Conservation (phyloP, 2,113 vertebrate species). For the Myotis lucifugus region DNA sequence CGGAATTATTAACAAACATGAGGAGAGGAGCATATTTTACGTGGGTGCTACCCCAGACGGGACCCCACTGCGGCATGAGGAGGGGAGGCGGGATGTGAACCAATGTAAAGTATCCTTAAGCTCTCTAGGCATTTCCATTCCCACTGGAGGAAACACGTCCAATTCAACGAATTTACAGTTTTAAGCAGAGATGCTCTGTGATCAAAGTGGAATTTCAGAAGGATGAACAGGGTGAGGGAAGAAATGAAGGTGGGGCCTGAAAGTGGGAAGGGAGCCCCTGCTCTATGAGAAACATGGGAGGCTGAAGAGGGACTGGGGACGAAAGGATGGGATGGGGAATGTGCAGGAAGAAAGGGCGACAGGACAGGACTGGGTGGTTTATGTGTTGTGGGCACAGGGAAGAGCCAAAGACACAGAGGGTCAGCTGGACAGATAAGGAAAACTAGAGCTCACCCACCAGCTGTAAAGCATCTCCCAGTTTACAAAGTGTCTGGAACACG, state of each 20-base stretch:
- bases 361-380: background rate
- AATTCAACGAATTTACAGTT: rapidly evolving
- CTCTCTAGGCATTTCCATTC: background rate
- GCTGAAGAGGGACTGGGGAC: background rate
- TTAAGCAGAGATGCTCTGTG: background rate
- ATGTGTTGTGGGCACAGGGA: background rate
- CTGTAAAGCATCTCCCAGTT: background rate
- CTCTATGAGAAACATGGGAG: rapidly evolving
- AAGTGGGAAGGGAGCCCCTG: background rate
- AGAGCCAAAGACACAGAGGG: background rate
- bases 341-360: rapidly evolving
- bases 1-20: rapidly evolving
- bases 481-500: background rate
- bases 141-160: background rate
- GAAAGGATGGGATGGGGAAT: background rate
- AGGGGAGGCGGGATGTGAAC: background rate
- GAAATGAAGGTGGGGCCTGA: background rate
- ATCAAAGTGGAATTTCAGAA: background rate
- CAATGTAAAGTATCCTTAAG: rapidly evolving
- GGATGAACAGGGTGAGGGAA: background rate
- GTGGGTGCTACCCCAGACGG: rapidly evolving
- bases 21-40: background rate
- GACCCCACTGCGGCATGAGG: rapidly evolving
- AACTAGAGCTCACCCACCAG: no score
- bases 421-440: background rate